A percentile compares a stretch with the other conserved stretches of the same genome.
phyloP scores from a whole-genome alignment of 2,797 vertebrate genomes.

The Coccyzus lansbergi region DNA sequence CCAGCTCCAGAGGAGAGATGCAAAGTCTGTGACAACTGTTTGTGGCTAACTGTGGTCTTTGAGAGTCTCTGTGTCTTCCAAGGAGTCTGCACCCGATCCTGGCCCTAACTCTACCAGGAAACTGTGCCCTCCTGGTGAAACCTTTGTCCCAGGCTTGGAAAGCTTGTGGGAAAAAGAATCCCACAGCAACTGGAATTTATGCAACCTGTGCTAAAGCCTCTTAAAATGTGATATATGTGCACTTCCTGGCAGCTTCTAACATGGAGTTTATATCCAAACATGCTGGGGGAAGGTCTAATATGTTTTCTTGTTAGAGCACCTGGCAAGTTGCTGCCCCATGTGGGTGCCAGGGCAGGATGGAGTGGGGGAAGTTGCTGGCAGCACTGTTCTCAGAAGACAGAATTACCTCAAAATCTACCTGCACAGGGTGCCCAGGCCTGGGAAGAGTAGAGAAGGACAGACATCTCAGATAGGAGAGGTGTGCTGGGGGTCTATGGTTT shows the following conservation, averaged over 20 bases:
- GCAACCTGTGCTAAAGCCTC: background rate
- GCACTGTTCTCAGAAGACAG: background rate
- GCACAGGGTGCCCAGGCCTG: background rate
- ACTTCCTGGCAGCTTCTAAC: background rate
- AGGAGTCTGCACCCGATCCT: background rate
- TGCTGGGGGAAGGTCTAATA: background rate
- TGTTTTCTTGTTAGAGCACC: background rate
- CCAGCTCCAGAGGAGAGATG: background rate
- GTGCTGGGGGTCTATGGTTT: background rate
- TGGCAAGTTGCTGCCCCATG: background rate
- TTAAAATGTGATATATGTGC: background rate
- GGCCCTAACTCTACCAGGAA: background rate
- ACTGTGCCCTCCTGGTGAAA: background rate
- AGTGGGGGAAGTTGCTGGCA: accelerated
- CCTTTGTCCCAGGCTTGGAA: background rate
- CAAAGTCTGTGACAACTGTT: background rate
- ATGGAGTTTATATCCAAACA: background rate
- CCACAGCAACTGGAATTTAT: background rate
- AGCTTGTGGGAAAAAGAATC: background rate
- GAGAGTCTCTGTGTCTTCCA: background rate
- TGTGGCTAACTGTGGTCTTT: background rate
- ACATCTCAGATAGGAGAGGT: background rate
- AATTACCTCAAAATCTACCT: background rate
- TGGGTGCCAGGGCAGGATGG: background rate
- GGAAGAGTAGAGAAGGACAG: background rate